Percentiles rank a stretch among this genome's conserved stretches.
These are phyloP conservation scores for Diprion similis DNA, from an alignment of 1,140 invertebrate species.

Conservation along the genomic window DNA sequence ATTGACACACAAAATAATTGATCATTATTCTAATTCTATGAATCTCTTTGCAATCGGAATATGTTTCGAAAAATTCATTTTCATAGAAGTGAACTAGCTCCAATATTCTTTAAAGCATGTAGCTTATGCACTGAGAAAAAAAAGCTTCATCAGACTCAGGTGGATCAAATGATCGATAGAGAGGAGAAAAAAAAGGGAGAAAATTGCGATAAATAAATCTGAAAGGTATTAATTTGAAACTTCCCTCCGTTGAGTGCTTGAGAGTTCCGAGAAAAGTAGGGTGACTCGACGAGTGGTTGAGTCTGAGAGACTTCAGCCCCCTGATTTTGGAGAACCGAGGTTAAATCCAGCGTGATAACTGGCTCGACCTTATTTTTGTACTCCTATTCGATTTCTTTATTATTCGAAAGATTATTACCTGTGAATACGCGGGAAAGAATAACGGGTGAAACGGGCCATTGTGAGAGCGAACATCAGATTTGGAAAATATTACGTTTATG, in stretches of 20 bases:
- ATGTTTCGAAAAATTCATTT: too few species aligned
- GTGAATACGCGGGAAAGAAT: not conserved
- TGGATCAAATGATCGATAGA: too few species aligned
- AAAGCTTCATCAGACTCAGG: too few species aligned
- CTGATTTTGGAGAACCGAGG: not conserved
- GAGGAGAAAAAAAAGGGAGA: not conserved
- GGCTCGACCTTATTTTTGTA: not conserved
- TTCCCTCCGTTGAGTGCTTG: slow-evolving; percentile 1
- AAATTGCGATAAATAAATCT: not conserved
- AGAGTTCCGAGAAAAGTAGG: not conserved
- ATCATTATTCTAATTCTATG: too few species aligned
- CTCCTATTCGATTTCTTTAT: not conserved
- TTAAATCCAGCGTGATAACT: not conserved
- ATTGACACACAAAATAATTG: too few species aligned
- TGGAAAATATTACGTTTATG: not conserved
- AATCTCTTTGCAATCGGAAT: too few species aligned
- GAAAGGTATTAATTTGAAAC: not conserved
- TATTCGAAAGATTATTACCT: not conserved
- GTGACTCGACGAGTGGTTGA: not conserved
- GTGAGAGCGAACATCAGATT: not conserved
- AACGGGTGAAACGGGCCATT: not conserved
- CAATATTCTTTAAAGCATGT: too few species aligned
- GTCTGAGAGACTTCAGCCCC: not conserved
- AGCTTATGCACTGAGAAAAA: too few species aligned
- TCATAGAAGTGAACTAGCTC: too few species aligned